phyloP scores from a whole-genome alignment of 2,888 invertebrate genomes.

The Sphinx pinastri region DNA sequence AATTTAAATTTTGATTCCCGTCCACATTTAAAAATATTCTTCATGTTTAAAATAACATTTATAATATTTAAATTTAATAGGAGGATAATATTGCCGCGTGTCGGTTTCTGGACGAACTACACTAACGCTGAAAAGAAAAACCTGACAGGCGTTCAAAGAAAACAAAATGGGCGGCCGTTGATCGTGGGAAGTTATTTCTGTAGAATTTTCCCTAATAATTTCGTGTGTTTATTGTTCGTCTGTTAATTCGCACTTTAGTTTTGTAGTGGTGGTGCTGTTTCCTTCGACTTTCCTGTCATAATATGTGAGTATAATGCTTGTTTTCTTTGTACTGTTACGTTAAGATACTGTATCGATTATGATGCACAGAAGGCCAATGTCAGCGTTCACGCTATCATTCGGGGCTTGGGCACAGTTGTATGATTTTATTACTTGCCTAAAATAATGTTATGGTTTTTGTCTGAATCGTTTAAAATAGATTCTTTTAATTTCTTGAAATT shows the following conservation, averaged over 20 bases:
- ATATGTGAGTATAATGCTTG: constrained; percentile 58
- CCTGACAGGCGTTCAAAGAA: constrained; percentile 45
- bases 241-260: constrained; percentile 42
- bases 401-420: neutral
- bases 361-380: constrained; percentile 74
- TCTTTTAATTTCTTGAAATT: too few relatives aligned
- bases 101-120: constrained; percentile 27
- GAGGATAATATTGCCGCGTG: neutral
- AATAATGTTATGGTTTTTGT: too few relatives aligned
- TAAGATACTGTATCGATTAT: constrained; percentile 69
- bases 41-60: neutral
- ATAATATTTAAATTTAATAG: neutral
- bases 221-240: constrained; percentile 47
- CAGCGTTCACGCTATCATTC: constrained; percentile 52
- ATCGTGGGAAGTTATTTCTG: constrained; percentile 45
- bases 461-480: too few relatives aligned
- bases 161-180: constrained; percentile 70
- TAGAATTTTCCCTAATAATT: constrained; percentile 55
- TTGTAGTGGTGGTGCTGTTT: constrained; percentile 56
- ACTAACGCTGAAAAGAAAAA: constrained; percentile 17
- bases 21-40: too few relatives aligned
- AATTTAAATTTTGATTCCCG: neutral
- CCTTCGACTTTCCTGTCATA: constrained; percentile 53
- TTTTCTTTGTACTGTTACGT: constrained; percentile 48
- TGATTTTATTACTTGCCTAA: neutral